Conservation (phyloP, 2,113 vertebrate genomes). For the Trogon melanurus region DNA sequence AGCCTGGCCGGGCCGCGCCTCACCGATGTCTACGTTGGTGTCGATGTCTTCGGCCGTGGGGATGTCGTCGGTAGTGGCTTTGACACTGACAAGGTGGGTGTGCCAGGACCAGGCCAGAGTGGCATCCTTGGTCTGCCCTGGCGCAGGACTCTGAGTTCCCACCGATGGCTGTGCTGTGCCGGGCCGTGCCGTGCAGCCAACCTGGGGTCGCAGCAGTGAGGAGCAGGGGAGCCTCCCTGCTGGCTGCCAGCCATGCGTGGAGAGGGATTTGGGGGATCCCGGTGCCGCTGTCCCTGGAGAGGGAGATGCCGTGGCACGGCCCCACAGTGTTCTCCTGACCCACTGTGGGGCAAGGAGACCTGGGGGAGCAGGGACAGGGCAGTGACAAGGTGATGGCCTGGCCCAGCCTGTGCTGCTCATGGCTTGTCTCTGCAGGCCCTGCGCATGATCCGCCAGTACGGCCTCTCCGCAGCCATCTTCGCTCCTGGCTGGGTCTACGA, state of each 20-base stretch:
- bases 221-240: not conserved
- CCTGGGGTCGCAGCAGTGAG: rapidly evolving
- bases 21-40: slow-evolving; percentile 84
- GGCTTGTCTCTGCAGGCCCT: slow-evolving; percentile 75
- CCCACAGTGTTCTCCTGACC: not conserved
- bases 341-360: not conserved
- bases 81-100: slow-evolving; percentile 86
- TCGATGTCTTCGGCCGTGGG: slow-evolving; percentile 93
- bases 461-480: slow-evolving; percentile 89
- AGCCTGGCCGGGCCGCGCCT: slow-evolving; percentile 52
- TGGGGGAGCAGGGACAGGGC: not conserved
- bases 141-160: not conserved
- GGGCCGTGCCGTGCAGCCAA: not conserved
- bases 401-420: not conserved
- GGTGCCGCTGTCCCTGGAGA: not conserved
- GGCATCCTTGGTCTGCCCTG: rapidly evolving
- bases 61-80: slow-evolving; percentile 86
- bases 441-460: slow-evolving; percentile 84
- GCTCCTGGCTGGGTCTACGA: slow-evolving; percentile 98
- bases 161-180: not conserved
- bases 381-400: not conserved
- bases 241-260: not conserved
- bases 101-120: not conserved
- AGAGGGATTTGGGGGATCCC: not conserved
- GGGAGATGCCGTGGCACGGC: not conserved